phyloP scores from a whole-genome alignment of 2,888 invertebrate genomes.

The Ophion ellenae region DNA sequence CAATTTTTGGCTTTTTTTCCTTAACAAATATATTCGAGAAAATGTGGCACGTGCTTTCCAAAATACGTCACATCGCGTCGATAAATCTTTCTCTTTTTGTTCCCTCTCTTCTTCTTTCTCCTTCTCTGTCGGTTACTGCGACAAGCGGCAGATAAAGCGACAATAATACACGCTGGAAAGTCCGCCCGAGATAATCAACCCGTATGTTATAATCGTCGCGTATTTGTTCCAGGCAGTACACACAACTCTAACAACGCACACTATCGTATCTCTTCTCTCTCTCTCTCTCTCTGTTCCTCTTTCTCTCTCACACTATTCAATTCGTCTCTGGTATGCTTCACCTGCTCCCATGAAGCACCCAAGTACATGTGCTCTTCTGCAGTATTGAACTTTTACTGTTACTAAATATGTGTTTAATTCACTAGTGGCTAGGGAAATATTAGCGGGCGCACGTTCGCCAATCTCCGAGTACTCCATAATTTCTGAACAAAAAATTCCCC shows the following conservation, averaged over 20 bases:
- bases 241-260: conserved; percentile 68
- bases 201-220: conserved; percentile 82
- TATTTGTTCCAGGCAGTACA: conserved; percentile 82
- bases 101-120: conserved; percentile 18
- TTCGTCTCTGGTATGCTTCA: conserved; percentile 66
- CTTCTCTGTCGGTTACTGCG: conserved; percentile 43
- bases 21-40: conserved; percentile 3
- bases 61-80: conserved; percentile 48
- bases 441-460: too few relatives aligned
- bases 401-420: conserved; percentile 14
- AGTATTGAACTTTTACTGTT: neutral
- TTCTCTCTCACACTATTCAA: conserved; percentile 10
- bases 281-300: conserved; percentile 15
- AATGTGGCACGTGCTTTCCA: conserved; percentile 33
- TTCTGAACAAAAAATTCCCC: neutral
- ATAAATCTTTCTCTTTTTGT: conserved; percentile 51
- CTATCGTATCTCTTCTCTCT: conserved; percentile 69
- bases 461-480: too few relatives aligned
- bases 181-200: conserved; percentile 82
- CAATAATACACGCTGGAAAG: conserved; percentile 81
- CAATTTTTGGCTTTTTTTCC: neutral
- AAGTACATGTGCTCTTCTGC: conserved; percentile 58
- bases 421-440: neutral
- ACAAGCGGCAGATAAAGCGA: conserved; percentile 65
- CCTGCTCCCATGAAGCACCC: conserved; percentile 76